Evolutionary conservation across 1,140 invertebrate species (phyloP).

Genomic region (Eumaeus atala): DNA sequence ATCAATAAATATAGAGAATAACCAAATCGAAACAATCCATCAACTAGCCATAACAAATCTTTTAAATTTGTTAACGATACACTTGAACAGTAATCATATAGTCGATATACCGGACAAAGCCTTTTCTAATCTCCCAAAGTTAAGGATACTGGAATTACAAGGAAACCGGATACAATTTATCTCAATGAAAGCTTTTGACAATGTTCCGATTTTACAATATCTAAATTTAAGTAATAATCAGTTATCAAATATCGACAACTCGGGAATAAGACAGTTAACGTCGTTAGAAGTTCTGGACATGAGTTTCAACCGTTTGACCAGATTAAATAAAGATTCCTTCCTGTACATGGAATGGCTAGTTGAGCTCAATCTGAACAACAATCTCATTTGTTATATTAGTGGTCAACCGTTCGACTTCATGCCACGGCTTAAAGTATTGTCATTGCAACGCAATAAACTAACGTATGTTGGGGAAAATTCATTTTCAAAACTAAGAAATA

Average conservation of each 20-base stretch:
- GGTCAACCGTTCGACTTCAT: slow-evolving; percentile 86
- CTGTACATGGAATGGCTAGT: slow-evolving; percentile 87
- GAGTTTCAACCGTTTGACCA: slow-evolving; percentile 84
- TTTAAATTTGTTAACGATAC: slow-evolving; percentile 83
- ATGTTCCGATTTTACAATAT: slow-evolving; percentile 84
- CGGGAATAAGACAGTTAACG: slow-evolving; percentile 80
- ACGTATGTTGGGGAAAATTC: slow-evolving; percentile 82
- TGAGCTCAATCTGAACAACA: slow-evolving; percentile 86
- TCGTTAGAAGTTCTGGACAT: slow-evolving; percentile 88
- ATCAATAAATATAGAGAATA: slow-evolving; percentile 85
- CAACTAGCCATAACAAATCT: slow-evolving; percentile 84
- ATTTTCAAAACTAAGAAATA: slow-evolving; percentile 83
- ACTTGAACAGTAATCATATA: slow-evolving; percentile 84
- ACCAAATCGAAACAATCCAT: slow-evolving; percentile 86
- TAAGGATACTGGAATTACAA: slow-evolving; percentile 86
- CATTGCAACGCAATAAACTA: slow-evolving; percentile 85
- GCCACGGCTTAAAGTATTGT: slow-evolving; percentile 86
- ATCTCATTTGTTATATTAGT: slow-evolving; percentile 81
- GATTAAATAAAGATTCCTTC: slow-evolving; percentile 78
- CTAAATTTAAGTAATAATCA: slow-evolving; percentile 89
- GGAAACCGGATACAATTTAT: slow-evolving; percentile 85
- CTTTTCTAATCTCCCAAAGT: slow-evolving; percentile 83
- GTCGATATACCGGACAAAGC: slow-evolving; percentile 81
- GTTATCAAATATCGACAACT: slow-evolving; percentile 80
- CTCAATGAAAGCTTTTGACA: slow-evolving; percentile 84